Percentiles rank a stretch among this genome's conserved stretches.
phyloP scores from a whole-genome alignment of 2,797 vertebrate species.

The Eospalax fontanierii region DNA sequence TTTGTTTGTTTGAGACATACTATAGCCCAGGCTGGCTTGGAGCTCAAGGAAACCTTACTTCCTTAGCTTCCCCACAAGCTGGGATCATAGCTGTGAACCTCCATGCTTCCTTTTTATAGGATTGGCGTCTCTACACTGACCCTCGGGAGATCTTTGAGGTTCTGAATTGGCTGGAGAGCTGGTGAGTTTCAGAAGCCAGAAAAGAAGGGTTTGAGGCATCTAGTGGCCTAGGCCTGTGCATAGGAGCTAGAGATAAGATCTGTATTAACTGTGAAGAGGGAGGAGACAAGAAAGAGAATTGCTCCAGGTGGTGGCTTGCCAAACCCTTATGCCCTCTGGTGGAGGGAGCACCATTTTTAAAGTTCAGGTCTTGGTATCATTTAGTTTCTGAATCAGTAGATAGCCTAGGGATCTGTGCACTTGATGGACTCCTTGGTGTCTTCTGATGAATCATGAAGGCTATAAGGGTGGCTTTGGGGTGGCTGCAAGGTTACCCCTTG shows the following conservation, averaged over 20 bases:
- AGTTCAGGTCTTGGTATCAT: background rate
- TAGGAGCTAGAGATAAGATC: conserved; percentile 26
- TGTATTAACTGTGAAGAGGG: background rate
- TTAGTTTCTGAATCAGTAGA: background rate
- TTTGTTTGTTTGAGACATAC: background rate
- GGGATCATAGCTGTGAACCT: background rate
- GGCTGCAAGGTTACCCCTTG: background rate
- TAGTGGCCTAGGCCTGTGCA: background rate
- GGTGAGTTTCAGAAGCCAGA: conserved; percentile 91
- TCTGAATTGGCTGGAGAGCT: conserved; percentile 95
- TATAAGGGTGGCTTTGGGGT: background rate
- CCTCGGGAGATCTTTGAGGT: conserved; percentile 95
- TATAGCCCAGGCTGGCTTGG: background rate
- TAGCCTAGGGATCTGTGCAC: background rate
- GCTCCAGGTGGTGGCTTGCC: background rate
- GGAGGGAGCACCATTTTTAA: background rate
- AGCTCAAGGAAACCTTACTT: too few relatives aligned
- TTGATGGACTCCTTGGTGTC: background rate
- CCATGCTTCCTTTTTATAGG: conserved; percentile 88
- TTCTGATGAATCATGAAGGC: background rate
- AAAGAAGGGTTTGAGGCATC: background rate
- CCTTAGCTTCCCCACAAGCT: background rate
- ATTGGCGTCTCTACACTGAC: conserved; percentile 97
- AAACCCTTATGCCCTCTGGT: background rate
- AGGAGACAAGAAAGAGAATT: background rate